These are phyloP conservation scores for Pinctada fucata DNA, from an alignment of 2,888 invertebrate genomes.

Conservation along the genomic window DNA sequence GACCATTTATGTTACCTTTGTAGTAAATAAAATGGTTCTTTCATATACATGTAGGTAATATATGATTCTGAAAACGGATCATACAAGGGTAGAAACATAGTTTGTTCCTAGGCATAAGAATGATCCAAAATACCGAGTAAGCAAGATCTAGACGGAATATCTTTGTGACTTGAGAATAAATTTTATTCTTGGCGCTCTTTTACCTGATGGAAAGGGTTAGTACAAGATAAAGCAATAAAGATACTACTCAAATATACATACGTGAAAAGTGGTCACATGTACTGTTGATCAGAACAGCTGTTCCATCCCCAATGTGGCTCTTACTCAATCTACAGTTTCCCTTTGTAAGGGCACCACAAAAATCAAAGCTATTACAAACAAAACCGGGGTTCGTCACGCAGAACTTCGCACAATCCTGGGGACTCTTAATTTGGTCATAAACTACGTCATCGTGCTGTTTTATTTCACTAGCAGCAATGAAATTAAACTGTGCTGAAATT, in stretches of 20 bases:
- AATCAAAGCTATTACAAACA: slow-evolving; percentile 65
- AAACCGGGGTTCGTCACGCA: slow-evolving; percentile 50
- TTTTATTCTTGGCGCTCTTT: too few relatives aligned
- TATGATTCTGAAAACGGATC: too few relatives aligned
- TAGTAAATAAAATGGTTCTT: background rate
- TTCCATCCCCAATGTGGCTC: slow-evolving; percentile 53
- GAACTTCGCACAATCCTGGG: slow-evolving; percentile 50
- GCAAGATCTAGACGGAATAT: too few relatives aligned
- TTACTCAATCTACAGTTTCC: slow-evolving; percentile 57
- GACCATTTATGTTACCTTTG: slow-evolving; percentile 55
- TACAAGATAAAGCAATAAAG: too few relatives aligned
- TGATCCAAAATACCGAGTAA: too few relatives aligned
- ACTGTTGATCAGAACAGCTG: slow-evolving; percentile 42
- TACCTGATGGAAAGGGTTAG: too few relatives aligned
- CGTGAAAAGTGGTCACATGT: slow-evolving; percentile 61
- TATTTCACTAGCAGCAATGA: slow-evolving; percentile 46
- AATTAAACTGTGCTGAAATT: slow-evolving; percentile 62
- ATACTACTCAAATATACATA: slow-evolving; percentile 37
- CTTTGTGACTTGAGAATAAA: too few relatives aligned
- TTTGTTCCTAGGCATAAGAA: too few relatives aligned
- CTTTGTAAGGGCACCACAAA: slow-evolving; percentile 47
- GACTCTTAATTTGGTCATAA: slow-evolving; percentile 30
- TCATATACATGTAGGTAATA: background rate
- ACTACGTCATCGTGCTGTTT: slow-evolving; percentile 48
- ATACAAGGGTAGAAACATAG: too few relatives aligned